Base-by-base conservation (phyloP, 2,113 vertebrate genomes). In the Rafetus swinhoei region DNA sequence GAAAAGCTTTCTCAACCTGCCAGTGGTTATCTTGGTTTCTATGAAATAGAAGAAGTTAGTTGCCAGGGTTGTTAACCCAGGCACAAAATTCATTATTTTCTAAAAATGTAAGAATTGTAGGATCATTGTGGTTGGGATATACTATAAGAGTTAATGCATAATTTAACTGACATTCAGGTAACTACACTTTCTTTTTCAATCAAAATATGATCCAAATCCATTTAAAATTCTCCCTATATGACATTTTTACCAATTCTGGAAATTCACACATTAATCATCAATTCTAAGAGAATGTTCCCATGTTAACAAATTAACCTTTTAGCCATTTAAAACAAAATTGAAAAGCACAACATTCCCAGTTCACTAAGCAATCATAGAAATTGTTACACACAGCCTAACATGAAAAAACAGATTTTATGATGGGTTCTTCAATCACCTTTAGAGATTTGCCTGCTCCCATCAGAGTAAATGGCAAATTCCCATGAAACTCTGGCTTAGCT, bases 401-500 rank as follows among this genome's bases (percentile, higher is more conserved):
- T 10, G 79, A 88, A 84, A 81, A 93, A 91, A 39, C 56, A 79
- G 0, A 1, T 76, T 95, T 93, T 85, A 87, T 62, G 74, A n/a
- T 86, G 18, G 21, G 32, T 95, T 95, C 19, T 77, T 59, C 55
- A 85, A 92, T 88, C 82, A 93, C 74, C 60, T 86, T 32, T 39
- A 9, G 89, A 90, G 92, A 45, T 45, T 52, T 93, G 94, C 72
- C 77, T 1, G 24, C 85, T 94, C 90, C 83, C 96, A 95, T 93
- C 93, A 93, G 93, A 97, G 95, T 4, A 81, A 11, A 18, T 86
- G 53, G 88, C 86, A 89, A 93, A 83, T 90, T 94, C 50, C 92
- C 89, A 96, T 97, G 94, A 95, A 96, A 96, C 96, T 92, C 93
- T 97, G 90, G 97, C 96, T 93, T 92, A 45, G 94, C 91, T 89